Base-by-base conservation (phyloP, 2,888 invertebrate genomes). In the Orthonychiurus folsomi region DNA sequence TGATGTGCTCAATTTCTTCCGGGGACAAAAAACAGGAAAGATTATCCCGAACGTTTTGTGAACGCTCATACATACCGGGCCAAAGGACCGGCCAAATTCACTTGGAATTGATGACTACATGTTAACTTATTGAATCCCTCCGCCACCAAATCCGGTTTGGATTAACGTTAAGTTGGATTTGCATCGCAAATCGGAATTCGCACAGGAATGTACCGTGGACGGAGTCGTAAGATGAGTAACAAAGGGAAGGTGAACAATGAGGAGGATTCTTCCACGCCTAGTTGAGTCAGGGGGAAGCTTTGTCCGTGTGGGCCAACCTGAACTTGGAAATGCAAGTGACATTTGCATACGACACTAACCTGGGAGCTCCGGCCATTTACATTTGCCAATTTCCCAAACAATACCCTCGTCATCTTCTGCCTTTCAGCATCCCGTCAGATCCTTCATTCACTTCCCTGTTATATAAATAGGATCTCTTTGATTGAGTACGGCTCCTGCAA, bases 301-400 rank as follows among this genome's bases (percentile, higher is more conserved):
- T 37, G 5, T 37, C 5, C 9, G 37, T 15, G 37, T 9, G 9
- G 15, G 37, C 5, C 37, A 37, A 37, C 9, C 37, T 37, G 37
- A 37, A 37, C 15, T 5, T 15, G 5, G 37, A 9, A n/a, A 15
- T 37, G 15, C 37, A 37, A 37, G 37, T 37, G 9, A 37, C 37
- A 52, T 52, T 52, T 21, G 52, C 52, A 52, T 52, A 52, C 5
- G 52, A 52, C 52, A 52, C 21, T 52, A 52, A 52, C 52, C 52
- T 52, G 52, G 5, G 52, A 52, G 52, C 52, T 9, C 52, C 52
- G 52, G 52, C 52, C 52, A 52, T 23, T 52, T 23, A 52, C 52
- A 52, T 23, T 21, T n/a, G n/a, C 52, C 20, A n/a, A 21, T 52
- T 52, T 9, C 37, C 37, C 15, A 37, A 37, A 37, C 37, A 37